phyloP scores from a whole-genome alignment of 2,888 invertebrate genomes.

The Xestia ashworthii region DNA sequence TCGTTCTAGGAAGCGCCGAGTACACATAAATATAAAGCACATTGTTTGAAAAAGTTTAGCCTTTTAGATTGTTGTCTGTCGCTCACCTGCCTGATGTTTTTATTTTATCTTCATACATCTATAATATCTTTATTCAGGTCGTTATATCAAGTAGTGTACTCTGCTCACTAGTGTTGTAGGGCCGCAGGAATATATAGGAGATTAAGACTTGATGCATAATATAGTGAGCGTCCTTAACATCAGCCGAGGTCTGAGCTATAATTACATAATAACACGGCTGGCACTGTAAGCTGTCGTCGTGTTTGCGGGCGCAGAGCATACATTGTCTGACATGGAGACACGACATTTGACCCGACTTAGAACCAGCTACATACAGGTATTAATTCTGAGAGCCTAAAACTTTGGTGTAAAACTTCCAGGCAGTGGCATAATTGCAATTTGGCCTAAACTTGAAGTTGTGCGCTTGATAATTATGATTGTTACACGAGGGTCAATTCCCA shows the following conservation, averaged over 20 bases:
- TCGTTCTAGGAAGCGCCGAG: background rate
- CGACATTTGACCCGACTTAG: background rate
- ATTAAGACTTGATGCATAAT: background rate
- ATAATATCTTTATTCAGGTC: background rate
- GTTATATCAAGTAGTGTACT: background rate
- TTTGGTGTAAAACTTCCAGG: background rate
- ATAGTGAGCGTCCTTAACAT: no score
- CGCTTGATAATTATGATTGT: background rate
- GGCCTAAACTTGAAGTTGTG: background rate
- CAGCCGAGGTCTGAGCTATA: constrained; percentile 6
- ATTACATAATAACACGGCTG: constrained; percentile 35
- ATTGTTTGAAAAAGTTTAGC: background rate
- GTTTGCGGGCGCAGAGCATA: constrained; percentile 24
- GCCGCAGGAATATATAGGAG: background rate
- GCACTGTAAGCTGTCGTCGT: constrained; percentile 6
- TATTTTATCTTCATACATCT: background rate
- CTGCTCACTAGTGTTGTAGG: background rate
- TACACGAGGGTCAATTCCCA: no score
- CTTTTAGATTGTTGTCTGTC: background rate
- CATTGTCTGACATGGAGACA: background rate
- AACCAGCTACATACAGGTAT: background rate
- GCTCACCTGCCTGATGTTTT: background rate
- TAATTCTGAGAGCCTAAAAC: background rate
- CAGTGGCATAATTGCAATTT: background rate
- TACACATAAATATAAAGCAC: background rate